Evolutionary conservation across 2,797 vertebrate species (phyloP).

Genomic region (Rhodeus uyekii): DNA sequence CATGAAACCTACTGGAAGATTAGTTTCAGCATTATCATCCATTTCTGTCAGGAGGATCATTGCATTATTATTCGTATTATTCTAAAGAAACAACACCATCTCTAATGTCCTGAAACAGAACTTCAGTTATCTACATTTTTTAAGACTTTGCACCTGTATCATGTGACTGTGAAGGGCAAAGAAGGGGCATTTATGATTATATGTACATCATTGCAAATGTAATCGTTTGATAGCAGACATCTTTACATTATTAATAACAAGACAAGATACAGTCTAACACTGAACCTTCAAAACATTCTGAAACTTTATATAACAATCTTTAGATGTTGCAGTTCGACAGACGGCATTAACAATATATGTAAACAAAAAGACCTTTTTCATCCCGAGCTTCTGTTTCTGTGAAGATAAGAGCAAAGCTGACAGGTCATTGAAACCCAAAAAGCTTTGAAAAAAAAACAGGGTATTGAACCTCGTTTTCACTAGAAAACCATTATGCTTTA

Average conservation of each 20-base stretch:
- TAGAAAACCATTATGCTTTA: background rate
- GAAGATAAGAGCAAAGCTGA: conserved; percentile 33
- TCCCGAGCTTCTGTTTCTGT: conserved; percentile 16
- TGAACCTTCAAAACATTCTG: background rate
- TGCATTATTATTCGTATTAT: conserved; percentile 9
- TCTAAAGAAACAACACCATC: background rate
- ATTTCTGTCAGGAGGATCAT: background rate
- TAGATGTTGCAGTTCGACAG: background rate
- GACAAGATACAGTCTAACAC: background rate
- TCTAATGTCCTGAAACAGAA: background rate
- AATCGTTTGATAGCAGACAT: background rate
- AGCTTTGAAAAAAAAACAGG: conserved; percentile 28
- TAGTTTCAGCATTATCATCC: background rate
- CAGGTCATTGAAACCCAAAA: background rate
- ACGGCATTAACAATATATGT: conserved; percentile 15
- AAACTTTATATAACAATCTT: background rate
- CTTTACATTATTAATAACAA: background rate
- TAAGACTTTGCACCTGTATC: background rate
- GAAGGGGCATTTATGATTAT: background rate
- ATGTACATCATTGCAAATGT: background rate
- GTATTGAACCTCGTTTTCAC: background rate
- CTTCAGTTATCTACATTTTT: background rate
- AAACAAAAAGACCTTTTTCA: background rate
- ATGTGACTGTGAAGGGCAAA: background rate
- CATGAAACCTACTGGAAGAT: conserved; percentile 15